These are phyloP conservation scores for Galeopterus variegatus DNA, from an alignment of 2,113 vertebrate genomes.

Conservation along the genomic window DNA sequence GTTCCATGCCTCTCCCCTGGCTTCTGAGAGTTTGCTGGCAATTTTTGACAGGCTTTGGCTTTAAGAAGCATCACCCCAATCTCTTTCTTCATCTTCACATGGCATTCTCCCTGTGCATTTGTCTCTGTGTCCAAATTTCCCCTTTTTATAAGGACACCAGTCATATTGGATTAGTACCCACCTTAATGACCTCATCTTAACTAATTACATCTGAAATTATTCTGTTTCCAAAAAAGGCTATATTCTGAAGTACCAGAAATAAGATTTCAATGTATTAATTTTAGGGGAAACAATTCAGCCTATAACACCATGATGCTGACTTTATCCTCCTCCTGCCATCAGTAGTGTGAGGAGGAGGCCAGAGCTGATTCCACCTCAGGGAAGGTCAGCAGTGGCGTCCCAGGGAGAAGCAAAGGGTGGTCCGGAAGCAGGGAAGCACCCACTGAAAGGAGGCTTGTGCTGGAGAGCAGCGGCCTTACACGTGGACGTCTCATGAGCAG, in stretches of 20 bases:
- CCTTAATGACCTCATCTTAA: neutral
- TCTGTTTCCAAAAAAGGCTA: neutral
- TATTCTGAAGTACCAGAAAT: neutral
- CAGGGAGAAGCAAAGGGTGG: neutral
- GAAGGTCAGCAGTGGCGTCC: neutral
- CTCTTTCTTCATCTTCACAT: neutral
- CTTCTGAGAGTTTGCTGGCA: neutral
- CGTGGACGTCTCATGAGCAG: fast-evolving
- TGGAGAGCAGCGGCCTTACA: neutral
- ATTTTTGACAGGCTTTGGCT: neutral
- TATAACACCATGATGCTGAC: neutral
- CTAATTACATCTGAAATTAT: neutral
- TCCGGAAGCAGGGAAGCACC: neutral
- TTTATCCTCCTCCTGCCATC: neutral
- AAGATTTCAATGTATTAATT: neutral
- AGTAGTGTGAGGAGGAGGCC: neutral
- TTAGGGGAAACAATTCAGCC: neutral
- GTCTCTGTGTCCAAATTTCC: neutral
- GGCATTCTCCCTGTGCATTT: neutral
- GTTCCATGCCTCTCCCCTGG: neutral
- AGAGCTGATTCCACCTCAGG: neutral
- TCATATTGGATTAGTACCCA: neutral
- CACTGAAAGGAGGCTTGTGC: neutral
- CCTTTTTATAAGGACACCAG: neutral
- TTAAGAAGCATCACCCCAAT: neutral